These are phyloP conservation scores for Capreolus pygargus DNA, from an alignment of 2,113 vertebrate genomes.

Conservation along the genomic window DNA sequence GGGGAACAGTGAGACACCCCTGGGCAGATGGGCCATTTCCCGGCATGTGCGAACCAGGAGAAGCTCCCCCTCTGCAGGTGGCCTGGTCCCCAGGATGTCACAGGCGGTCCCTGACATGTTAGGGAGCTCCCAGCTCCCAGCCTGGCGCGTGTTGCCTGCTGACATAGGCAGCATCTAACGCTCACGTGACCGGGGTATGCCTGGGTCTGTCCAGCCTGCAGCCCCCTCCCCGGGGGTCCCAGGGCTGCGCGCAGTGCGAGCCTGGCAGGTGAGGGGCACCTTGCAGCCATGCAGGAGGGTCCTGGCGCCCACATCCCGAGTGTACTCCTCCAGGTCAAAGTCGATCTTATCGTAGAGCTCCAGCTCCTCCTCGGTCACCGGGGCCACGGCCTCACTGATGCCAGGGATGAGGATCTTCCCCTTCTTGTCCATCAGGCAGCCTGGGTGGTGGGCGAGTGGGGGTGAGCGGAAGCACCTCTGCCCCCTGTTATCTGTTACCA, in stretches of 20 bases:
- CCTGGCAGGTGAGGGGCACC: conserved; percentile 70
- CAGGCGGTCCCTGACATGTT: background rate
- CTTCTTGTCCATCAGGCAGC: conserved; percentile 86
- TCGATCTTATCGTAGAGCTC: conserved; percentile 92
- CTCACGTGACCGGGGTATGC: accelerated
- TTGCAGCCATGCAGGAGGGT: conserved; percentile 88
- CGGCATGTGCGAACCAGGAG: accelerated
- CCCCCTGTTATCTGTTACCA: accelerated
- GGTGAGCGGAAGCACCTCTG: accelerated
- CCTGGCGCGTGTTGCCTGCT: accelerated
- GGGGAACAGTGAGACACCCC: accelerated
- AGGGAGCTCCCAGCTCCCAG: background rate
- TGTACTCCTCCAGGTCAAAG: conserved; percentile 92
- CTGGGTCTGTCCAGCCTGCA: accelerated
- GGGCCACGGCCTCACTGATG: conserved; percentile 86
- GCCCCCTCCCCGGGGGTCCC: background rate
- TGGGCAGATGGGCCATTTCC: accelerated
- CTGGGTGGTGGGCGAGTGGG: conserved; percentile 67
- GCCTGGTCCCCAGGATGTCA: background rate
- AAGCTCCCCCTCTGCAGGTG: accelerated
- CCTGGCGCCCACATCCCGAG: conserved; percentile 86
- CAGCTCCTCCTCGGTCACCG: conserved; percentile 87
- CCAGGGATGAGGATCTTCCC: conserved; percentile 91
- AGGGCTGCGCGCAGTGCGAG: accelerated
- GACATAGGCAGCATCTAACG: accelerated